Percentiles rank a stretch among this genome's conserved stretches.
These are phyloP conservation scores for Tupaia tana DNA, from an alignment of 2,113 vertebrate species.

Conservation along the genomic window DNA sequence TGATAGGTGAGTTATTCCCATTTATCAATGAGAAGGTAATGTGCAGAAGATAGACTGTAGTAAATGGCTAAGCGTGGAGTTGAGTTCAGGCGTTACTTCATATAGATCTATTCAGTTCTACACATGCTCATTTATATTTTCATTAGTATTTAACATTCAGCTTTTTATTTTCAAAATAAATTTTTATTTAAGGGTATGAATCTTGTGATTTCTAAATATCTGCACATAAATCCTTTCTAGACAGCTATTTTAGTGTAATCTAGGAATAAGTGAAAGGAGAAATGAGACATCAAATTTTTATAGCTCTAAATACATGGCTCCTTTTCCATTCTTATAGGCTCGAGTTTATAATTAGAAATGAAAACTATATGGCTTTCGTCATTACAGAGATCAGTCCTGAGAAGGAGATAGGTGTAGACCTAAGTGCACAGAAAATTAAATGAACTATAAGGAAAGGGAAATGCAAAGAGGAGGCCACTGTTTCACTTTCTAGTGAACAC, in stretches of 20 bases:
- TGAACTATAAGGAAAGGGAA: neutral
- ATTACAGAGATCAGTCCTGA: neutral
- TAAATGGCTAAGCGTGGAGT: neutral
- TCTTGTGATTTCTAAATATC: neutral
- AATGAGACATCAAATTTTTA: neutral
- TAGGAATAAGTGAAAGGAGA: slow-evolving; percentile 10
- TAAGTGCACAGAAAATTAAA: neutral
- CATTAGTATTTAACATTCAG: neutral
- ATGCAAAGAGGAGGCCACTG: neutral
- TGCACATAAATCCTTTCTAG: neutral
- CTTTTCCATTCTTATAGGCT: slow-evolving; percentile 1
- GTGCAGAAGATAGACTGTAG: neutral
- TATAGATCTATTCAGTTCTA: neutral
- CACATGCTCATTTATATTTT: neutral
- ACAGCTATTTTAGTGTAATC: neutral
- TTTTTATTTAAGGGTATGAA: slow-evolving; percentile 45
- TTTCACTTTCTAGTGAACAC: neutral
- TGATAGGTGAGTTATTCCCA: neutral
- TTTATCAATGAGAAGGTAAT: slow-evolving; percentile 15
- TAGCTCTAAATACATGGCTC: neutral
- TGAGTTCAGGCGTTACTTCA: slow-evolving; percentile 1
- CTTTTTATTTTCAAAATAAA: slow-evolving; percentile 20
- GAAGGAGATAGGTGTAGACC: neutral
- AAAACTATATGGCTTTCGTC: slow-evolving; percentile 7
- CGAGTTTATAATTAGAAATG: slow-evolving; percentile 42